Evolutionary conservation across 2,888 invertebrate genomes (phyloP).

Genomic region (Zootermopsis nevadensis): DNA sequence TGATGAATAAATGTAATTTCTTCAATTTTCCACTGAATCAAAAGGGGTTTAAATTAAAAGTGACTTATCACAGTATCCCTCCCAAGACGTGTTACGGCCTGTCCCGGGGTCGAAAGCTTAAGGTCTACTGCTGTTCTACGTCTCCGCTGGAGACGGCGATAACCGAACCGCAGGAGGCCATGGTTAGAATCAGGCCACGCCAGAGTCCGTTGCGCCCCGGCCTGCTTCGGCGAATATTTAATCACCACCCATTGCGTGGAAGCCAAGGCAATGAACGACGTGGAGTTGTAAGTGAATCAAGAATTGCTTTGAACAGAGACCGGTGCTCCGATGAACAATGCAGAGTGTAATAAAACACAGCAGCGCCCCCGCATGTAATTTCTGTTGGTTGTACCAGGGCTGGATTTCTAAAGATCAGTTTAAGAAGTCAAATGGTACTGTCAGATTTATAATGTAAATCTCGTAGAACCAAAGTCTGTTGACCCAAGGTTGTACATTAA

Average conservation of each 20-base stretch:
- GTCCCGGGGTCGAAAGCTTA: too few species aligned
- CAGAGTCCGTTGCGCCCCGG: not conserved
- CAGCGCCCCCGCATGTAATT: not conserved
- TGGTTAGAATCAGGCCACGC: not conserved
- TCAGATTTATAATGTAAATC: too few species aligned
- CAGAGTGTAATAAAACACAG: not conserved
- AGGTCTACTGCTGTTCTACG: too few species aligned
- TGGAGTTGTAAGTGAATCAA: not conserved
- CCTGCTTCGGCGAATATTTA: constrained; percentile 12
- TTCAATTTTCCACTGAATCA: too few species aligned
- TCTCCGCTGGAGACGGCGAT: not conserved
- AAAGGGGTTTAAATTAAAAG: not conserved
- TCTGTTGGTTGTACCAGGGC: not conserved
- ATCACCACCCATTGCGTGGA: constrained; percentile 10
- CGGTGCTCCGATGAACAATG: not conserved
- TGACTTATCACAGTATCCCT: too few species aligned
- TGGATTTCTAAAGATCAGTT: too few species aligned
- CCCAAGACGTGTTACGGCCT: too few species aligned
- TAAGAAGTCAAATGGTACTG: too few species aligned
- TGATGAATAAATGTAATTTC: too few species aligned
- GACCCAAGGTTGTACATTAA: too few species aligned
- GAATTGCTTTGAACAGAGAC: not conserved
- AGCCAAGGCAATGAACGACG: too few species aligned
- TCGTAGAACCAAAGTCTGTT: too few species aligned
- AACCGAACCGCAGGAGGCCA: not conserved